These are phyloP conservation scores for Erythrolamprus reginae DNA, from an alignment of 2,113 vertebrate genomes.

Conservation along the genomic window DNA sequence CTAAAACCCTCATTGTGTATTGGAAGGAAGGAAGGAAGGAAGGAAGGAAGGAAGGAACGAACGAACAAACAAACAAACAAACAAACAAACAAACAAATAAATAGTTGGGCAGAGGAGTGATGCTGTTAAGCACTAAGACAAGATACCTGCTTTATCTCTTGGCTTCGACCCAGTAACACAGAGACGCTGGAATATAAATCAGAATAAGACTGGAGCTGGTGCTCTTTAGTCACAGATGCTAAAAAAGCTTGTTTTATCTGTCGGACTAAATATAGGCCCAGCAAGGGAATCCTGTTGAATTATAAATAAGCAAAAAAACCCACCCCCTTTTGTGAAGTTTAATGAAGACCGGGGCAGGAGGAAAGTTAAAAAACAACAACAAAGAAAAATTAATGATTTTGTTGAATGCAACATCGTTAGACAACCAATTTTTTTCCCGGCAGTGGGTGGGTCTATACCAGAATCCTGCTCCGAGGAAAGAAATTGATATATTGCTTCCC, in stretches of 20 bases:
- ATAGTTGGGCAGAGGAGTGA: not conserved
- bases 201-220: not conserved
- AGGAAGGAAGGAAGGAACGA: no score
- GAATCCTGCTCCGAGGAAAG: not conserved
- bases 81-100: no score
- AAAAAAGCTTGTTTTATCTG: not conserved
- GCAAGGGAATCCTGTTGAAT: constrained; percentile 39
- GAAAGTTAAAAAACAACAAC: rapidly evolving
- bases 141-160: not conserved
- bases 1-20: no score
- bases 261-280: constrained; percentile 35
- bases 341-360: not conserved
- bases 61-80: no score
- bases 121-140: not conserved
- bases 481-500: not conserved
- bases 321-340: constrained; percentile 12
- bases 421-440: not conserved
- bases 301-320: constrained; percentile 38
- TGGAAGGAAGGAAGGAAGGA: no score
- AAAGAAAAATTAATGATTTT: not conserved
- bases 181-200: not conserved
- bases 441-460: not conserved
- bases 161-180: no score
- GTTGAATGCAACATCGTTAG: not conserved
- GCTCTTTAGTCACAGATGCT: not conserved